These are phyloP conservation scores for Melinaea marsaeus DNA, from an alignment of 2,888 invertebrate genomes.

Conservation along the genomic window DNA sequence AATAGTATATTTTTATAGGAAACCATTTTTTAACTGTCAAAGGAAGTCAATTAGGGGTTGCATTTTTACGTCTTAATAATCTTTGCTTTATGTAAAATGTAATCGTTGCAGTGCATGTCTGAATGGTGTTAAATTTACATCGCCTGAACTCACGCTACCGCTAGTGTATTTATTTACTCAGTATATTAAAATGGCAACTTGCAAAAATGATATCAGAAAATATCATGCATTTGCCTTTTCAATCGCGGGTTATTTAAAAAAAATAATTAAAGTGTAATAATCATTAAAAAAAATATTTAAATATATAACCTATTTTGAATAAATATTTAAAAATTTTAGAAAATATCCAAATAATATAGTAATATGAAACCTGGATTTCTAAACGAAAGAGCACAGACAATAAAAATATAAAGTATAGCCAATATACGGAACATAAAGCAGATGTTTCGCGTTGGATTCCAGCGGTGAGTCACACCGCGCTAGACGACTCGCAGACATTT, in stretches of 20 bases:
- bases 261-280: not conserved
- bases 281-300: not conserved
- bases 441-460: conserved; percentile 47
- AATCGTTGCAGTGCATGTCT: conserved; percentile 16
- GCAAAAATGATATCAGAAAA: not conserved
- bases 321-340: not conserved
- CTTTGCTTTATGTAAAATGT: conserved; percentile 13
- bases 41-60: not conserved
- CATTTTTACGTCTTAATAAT: conserved; percentile 1
- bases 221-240: not conserved
- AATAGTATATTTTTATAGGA: too few species aligned
- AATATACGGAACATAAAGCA: conserved; percentile 21
- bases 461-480: conserved; percentile 54
- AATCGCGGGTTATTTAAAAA: not conserved
- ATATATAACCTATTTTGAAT: not conserved
- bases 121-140: conserved; percentile 22
- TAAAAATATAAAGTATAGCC: conserved; percentile 2
- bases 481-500: conserved; percentile 66
- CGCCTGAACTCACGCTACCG: conserved; percentile 28
- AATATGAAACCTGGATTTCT: not conserved
- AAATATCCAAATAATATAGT: not conserved
- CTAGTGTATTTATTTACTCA: conserved; percentile 1
- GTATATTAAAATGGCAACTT: conserved; percentile 7
- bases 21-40: not conserved
- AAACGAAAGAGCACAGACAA: not conserved